Conservation (phyloP, 1,140 invertebrate genomes). For the Drosophila lini region DNA sequence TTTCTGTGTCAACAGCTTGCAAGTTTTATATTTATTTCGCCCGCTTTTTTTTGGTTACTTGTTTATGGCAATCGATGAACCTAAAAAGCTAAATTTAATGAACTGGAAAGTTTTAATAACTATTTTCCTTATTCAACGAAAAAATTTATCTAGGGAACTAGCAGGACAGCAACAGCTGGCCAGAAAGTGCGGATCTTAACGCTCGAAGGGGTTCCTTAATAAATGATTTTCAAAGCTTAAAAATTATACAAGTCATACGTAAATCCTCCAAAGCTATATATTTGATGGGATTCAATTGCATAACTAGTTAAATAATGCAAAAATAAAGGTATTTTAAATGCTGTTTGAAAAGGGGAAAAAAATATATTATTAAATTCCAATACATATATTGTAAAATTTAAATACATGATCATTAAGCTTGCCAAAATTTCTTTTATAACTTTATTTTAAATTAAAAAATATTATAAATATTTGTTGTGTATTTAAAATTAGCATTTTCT, state of each 20-base stretch:
- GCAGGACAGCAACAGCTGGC: slow-evolving; percentile 11
- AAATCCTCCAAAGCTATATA: background rate
- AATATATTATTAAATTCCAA: background rate
- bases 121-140: slow-evolving; percentile 14
- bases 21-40: slow-evolving; percentile 42
- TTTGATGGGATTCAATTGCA: background rate
- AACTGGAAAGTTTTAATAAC: slow-evolving; percentile 54
- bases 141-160: slow-evolving; percentile 3
- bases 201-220: slow-evolving; percentile 40
- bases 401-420: background rate
- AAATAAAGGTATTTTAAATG: too few relatives aligned
- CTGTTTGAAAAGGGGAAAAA: too few relatives aligned
- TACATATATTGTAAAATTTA: background rate
- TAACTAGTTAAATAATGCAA: background rate
- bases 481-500: slow-evolving; percentile 19
- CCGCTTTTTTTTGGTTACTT: slow-evolving; percentile 32
- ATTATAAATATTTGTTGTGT: background rate
- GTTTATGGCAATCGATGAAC: slow-evolving; percentile 58
- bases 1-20: slow-evolving; percentile 75
- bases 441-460: background rate
- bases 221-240: slow-evolving; percentile 33
- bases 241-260: background rate
- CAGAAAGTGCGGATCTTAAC: slow-evolving; percentile 18
- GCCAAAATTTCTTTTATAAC: background rate
- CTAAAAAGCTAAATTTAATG: slow-evolving; percentile 48